These are phyloP conservation scores for Astyanax mexicanus DNA, from an alignment of 2,797 vertebrate genomes.

Conservation along the genomic window DNA sequence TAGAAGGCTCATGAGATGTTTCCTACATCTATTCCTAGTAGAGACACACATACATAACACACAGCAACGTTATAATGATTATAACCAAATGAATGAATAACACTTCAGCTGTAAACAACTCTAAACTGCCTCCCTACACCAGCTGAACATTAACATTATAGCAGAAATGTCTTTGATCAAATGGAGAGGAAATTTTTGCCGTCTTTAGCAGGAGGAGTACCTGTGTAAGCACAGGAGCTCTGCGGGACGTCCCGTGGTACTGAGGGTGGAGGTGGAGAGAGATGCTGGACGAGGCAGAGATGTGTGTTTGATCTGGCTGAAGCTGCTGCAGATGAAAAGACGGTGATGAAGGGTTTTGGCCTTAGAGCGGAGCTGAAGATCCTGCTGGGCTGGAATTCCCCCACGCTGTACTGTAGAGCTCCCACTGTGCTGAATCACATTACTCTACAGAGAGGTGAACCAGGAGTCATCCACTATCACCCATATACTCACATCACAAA, in stretches of 20 bases:
- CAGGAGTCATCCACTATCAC: constrained; percentile 2
- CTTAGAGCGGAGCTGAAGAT: background rate
- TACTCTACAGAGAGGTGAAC: constrained; percentile 8
- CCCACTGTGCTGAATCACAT: constrained; percentile 16
- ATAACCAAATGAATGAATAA: too few species aligned
- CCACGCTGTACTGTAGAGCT: constrained; percentile 12
- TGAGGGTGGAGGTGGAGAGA: background rate
- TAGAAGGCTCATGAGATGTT: too few species aligned
- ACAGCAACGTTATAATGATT: too few species aligned
- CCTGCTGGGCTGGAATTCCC: constrained; percentile 19
- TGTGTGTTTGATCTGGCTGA: constrained; percentile 29
- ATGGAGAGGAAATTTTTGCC: background rate
- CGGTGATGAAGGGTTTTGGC: constrained; percentile 12
- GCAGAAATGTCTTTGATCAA: background rate
- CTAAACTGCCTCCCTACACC: background rate
- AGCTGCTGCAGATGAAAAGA: constrained; percentile 17
- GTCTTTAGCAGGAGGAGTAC: background rate
- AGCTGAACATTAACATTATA: background rate
- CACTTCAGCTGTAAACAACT: too few species aligned
- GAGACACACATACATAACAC: too few species aligned
- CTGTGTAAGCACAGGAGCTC: background rate
- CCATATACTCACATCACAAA: background rate
- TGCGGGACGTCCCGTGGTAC: background rate
- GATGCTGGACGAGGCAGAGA: background rate
- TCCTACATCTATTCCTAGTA: too few species aligned